Conservation (phyloP, 2,888 invertebrate genomes). For the Epistrophe eligans region DNA sequence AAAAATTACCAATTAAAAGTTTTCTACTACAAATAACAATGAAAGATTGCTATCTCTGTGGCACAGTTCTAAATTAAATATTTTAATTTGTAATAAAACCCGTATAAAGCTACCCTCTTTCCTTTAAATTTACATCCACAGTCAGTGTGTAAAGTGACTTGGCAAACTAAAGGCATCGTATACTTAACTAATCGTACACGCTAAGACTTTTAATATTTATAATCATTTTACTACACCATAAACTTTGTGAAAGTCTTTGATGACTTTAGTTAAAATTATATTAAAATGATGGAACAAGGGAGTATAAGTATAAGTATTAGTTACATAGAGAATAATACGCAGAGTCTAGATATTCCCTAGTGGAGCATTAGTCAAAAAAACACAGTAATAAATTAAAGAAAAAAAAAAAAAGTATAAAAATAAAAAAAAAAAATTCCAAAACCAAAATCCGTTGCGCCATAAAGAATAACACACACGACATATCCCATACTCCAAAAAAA, state of each 20-base stretch:
- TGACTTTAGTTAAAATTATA: slow-evolving; percentile 20
- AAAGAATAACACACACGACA: slow-evolving; percentile 19
- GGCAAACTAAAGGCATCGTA: not conserved
- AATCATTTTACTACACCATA: slow-evolving; percentile 24
- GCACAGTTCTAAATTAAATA: not conserved
- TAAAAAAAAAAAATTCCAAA: not conserved
- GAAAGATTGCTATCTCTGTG: not conserved
- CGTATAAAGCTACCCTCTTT: not conserved
- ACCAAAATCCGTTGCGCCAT: slow-evolving; percentile 13
- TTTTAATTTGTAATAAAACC: not conserved
- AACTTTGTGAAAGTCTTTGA: slow-evolving; percentile 1
- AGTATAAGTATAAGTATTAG: not conserved
- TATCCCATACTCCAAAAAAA: not conserved
- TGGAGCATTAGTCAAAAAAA: slow-evolving; percentile 27
- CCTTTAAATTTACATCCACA: not conserved
- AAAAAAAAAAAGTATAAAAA: not conserved
- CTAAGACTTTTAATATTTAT: slow-evolving; percentile 28
- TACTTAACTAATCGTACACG: slow-evolving; percentile 17
- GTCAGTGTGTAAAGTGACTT: not conserved
- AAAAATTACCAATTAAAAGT: no score
- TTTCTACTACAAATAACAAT: no score
- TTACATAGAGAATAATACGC: not conserved
- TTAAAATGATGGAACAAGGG: slow-evolving; percentile 20
- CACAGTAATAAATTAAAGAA: slow-evolving; percentile 24
- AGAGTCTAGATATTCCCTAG: slow-evolving; percentile 21